Percentiles rank a stretch among this genome's conserved stretches.
phyloP scores from a whole-genome alignment of 2,113 vertebrate genomes.

The Pangasianodon gigas region DNA sequence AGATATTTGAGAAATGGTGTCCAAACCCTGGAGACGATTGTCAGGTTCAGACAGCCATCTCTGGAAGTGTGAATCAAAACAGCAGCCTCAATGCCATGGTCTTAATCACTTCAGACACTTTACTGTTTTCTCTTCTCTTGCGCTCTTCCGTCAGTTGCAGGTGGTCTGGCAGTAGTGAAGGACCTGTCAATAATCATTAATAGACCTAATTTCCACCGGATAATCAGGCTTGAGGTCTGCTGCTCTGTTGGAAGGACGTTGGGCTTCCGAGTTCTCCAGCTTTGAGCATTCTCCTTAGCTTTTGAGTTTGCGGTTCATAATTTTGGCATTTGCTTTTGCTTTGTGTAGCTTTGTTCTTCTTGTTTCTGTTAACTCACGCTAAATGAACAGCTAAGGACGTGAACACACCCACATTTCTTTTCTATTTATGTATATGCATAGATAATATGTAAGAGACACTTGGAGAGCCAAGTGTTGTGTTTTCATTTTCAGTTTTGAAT shows the following conservation, averaged over 20 bases:
- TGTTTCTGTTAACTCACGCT: background rate
- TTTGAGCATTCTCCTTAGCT: background rate
- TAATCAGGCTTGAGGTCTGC: background rate
- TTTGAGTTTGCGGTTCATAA: background rate
- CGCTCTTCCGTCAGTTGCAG: background rate
- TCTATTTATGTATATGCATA: background rate
- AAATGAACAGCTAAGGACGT: background rate
- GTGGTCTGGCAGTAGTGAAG: background rate
- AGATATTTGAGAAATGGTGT: constrained; percentile 8
- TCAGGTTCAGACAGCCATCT: constrained; percentile 22
- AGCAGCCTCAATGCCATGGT: background rate
- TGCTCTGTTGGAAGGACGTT: background rate
- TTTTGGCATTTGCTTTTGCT: background rate
- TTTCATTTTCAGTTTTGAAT: background rate
- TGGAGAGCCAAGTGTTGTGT: background rate
- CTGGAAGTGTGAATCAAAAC: constrained; percentile 12
- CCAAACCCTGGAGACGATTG: background rate
- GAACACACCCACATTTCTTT: background rate
- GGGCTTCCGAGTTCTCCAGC: background rate
- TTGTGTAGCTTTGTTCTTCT: background rate
- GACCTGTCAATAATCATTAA: constrained; percentile 24
- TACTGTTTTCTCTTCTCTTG: background rate
- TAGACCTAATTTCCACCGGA: background rate
- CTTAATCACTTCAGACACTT: constrained; percentile 7
- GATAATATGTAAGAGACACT: background rate